Evolutionary conservation across 2,888 invertebrate genomes (phyloP).

Genomic region (Zelleria hepariella): DNA sequence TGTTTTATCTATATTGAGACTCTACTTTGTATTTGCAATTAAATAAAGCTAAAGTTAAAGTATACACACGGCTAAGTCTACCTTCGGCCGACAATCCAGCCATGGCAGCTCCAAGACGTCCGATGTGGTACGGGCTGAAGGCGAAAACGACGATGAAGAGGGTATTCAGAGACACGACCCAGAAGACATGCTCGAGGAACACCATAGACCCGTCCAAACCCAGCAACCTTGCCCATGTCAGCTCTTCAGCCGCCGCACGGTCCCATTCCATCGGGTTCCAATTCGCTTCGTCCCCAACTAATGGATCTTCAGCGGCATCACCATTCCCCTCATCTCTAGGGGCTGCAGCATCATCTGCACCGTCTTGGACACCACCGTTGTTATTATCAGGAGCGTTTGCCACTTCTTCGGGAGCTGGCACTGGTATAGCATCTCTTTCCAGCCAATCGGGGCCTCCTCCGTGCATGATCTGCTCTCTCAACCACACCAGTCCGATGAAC

Average conservation of each 20-base stretch:
- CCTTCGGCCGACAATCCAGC: constrained; percentile 63
- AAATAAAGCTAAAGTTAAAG: background rate
- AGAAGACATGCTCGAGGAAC: constrained; percentile 98
- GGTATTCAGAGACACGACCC: constrained; percentile 98
- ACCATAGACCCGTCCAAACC: constrained; percentile 97
- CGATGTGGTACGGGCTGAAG: constrained; percentile 96
- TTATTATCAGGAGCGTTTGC: constrained; percentile 58
- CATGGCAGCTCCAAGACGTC: constrained; percentile 83
- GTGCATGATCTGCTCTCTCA: constrained; percentile 97
- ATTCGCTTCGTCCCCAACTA: constrained; percentile 84
- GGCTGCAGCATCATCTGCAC: constrained; percentile 36
- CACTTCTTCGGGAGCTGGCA: constrained; percentile 54
- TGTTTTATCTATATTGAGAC: too few species aligned
- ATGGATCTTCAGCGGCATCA: constrained; percentile 61
- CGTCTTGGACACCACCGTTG: constrained; percentile 58
- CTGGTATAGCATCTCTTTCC: constrained; percentile 77
- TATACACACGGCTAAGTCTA: background rate
- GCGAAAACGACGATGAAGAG: constrained; percentile 97
- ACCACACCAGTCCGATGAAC: constrained; percentile 97
- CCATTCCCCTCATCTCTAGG: constrained; percentile 48
- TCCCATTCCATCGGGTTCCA: constrained; percentile 99
- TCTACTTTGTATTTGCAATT: background rate
- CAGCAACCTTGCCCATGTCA: constrained; percentile 97
- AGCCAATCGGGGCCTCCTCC: constrained; percentile 98
- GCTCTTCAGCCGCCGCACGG: constrained; percentile 95